Percentiles rank a stretch among this genome's conserved stretches.
Conservation (phyloP, 2,113 vertebrate species). For the Sminthopsis crassicaudata region DNA sequence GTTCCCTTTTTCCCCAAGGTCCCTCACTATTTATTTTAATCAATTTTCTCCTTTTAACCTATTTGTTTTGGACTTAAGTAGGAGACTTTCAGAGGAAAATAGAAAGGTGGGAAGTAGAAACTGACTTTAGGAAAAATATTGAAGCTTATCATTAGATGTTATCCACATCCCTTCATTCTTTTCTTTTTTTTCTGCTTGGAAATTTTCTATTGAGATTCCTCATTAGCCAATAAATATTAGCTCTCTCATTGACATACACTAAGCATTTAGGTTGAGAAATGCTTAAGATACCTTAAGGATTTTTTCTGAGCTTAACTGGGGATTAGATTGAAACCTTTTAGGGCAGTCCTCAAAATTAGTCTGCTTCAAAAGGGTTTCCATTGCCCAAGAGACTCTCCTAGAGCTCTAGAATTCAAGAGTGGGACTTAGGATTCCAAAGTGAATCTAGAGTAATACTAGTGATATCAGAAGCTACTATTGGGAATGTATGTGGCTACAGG, state of each 20-base stretch:
- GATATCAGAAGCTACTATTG: neutral
- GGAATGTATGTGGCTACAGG: slow-evolving; percentile 8
- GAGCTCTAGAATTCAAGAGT: slow-evolving; percentile 15
- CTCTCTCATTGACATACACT: neutral
- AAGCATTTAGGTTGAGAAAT: neutral
- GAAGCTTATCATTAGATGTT: neutral
- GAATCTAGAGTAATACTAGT: neutral
- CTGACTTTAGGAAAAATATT: neutral
- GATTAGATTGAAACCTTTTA: neutral
- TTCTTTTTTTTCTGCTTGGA: neutral
- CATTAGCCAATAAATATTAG: neutral
- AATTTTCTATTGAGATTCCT: neutral
- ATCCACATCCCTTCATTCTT: neutral
- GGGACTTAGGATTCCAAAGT: neutral
- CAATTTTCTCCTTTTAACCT: neutral
- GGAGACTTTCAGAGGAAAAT: neutral
- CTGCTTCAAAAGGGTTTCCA: neutral
- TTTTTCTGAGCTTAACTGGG: neutral
- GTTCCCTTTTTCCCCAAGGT: neutral
- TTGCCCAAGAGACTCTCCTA: neutral
- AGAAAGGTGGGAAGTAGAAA: neutral
- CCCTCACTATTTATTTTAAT: neutral
- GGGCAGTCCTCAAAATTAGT: neutral
- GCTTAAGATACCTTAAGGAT: neutral
- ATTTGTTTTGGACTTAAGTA: neutral